Conservation (phyloP, 1,140 invertebrate genomes). For the Hyles vespertilio region DNA sequence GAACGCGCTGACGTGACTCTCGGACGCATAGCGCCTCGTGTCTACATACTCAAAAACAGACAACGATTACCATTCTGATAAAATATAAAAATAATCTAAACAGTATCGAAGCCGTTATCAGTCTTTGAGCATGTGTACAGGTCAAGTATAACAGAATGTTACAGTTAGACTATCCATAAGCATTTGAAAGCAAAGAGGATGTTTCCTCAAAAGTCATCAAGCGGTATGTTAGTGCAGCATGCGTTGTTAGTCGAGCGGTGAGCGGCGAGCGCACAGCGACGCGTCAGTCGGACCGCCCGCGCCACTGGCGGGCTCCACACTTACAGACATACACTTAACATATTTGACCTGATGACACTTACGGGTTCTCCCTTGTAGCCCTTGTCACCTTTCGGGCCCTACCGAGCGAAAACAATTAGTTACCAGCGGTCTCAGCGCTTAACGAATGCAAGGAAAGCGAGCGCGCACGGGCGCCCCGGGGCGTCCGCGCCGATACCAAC, state of each 20-base stretch:
- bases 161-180: too few species aligned
- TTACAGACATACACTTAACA: not conserved
- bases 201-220: not conserved
- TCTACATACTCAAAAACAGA: too few species aligned
- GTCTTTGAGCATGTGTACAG: too few species aligned
- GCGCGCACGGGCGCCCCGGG: not conserved
- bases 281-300: not conserved
- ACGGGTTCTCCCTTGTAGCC: constrained; percentile 91
- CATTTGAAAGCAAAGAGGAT: too few species aligned
- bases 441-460: too few species aligned
- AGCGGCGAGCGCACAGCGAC: not conserved
- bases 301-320: not conserved
- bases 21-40: not conserved
- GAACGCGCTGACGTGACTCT: not conserved
- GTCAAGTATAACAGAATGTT: too few species aligned
- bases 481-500: constrained; percentile 69
- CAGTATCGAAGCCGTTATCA: too few species aligned
- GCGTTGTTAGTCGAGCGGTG: not conserved
- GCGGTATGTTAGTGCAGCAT: not conserved
- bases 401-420: constrained; percentile 41
- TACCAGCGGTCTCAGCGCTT: constrained; percentile 16
- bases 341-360: constrained; percentile 69
- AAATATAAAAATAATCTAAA: too few species aligned
- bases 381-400: constrained; percentile 92
- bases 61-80: too few species aligned